Percentiles rank a stretch among this genome's conserved stretches.
Evolutionary conservation across 1,140 invertebrate genomes (phyloP).

Genomic region (Halesus radiatus): DNA sequence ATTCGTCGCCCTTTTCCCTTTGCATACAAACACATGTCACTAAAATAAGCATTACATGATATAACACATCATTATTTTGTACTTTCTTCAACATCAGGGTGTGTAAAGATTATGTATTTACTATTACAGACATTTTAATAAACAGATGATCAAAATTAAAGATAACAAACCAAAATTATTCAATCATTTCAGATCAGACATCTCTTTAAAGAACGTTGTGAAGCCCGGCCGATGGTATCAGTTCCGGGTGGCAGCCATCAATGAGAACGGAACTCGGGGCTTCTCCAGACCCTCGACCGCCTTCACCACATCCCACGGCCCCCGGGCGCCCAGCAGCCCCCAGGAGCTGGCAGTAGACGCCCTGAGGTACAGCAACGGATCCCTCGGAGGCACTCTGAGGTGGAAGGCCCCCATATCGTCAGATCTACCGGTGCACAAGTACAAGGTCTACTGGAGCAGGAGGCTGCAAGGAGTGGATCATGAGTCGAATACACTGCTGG

Average conservation of each 20-base stretch:
- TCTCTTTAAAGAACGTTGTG: slow-evolving; percentile 71
- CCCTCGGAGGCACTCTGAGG: slow-evolving; percentile 70
- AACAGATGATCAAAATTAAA: too few species aligned
- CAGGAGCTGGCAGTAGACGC: slow-evolving; percentile 74
- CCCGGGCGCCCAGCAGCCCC: slow-evolving; percentile 75
- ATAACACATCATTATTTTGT: too few species aligned
- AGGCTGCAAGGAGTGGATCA: slow-evolving; percentile 69
- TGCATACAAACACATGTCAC: too few species aligned
- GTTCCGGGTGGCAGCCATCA: slow-evolving; percentile 81
- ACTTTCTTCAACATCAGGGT: too few species aligned
- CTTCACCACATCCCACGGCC: slow-evolving; percentile 76
- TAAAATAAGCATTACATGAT: too few species aligned
- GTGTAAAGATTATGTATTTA: too few species aligned
- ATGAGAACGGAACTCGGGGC: slow-evolving; percentile 77
- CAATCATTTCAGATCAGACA: slow-evolving; percentile 65
- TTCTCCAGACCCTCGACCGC: slow-evolving; percentile 76
- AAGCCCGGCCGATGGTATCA: slow-evolving; percentile 83
- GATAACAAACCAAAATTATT: too few species aligned
- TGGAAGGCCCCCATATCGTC: slow-evolving; percentile 75
- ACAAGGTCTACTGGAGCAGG: slow-evolving; percentile 76
- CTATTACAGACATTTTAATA: too few species aligned
- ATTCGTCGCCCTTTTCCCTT: too few species aligned
- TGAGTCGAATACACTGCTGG: slow-evolving; percentile 72
- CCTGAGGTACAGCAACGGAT: slow-evolving; percentile 66
- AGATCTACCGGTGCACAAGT: slow-evolving; percentile 74